Evolutionary conservation across 2,797 vertebrate species (phyloP).

Genomic region (Sebastiscus tertius): DNA sequence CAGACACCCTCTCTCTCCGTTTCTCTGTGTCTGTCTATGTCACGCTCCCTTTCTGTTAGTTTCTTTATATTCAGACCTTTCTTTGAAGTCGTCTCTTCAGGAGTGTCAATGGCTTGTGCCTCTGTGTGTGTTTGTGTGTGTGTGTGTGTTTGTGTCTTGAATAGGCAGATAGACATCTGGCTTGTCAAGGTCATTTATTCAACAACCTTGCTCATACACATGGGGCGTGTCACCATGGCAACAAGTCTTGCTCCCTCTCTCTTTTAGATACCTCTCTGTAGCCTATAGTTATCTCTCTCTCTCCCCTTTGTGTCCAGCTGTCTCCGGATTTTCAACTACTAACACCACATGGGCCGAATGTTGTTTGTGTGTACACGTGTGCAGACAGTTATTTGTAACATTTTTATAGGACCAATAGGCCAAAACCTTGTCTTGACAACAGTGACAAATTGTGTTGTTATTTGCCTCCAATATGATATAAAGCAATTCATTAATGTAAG

Average conservation of each 20-base stretch:
- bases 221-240: slow-evolving; percentile 76
- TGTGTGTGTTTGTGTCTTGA: slow-evolving; percentile 31
- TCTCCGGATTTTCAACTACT: slow-evolving; percentile 16
- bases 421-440: not conserved
- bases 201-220: slow-evolving; percentile 70
- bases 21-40: not conserved
- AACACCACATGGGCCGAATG: not conserved
- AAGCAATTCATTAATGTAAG: not conserved
- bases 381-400: too few relatives aligned
- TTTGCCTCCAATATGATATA: not conserved
- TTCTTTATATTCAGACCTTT: slow-evolving; percentile 23
- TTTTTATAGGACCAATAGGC: not conserved
- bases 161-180: slow-evolving; percentile 71
- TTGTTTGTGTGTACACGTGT: not conserved
- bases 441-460: not conserved
- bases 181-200: slow-evolving; percentile 80
- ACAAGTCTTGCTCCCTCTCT: slow-evolving; percentile 62
- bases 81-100: slow-evolving; percentile 29
- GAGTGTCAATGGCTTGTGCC: slow-evolving; percentile 4
- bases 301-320: slow-evolving; percentile 18
- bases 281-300: slow-evolving; percentile 14
- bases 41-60: not conserved
- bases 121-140: not conserved
- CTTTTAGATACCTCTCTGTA: slow-evolving; percentile 37
- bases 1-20: not conserved